A percentile compares a stretch with the other conserved stretches of the same genome.
phyloP scores from a whole-genome alignment of 2,888 invertebrate species.

The Isotomurus palustris region DNA sequence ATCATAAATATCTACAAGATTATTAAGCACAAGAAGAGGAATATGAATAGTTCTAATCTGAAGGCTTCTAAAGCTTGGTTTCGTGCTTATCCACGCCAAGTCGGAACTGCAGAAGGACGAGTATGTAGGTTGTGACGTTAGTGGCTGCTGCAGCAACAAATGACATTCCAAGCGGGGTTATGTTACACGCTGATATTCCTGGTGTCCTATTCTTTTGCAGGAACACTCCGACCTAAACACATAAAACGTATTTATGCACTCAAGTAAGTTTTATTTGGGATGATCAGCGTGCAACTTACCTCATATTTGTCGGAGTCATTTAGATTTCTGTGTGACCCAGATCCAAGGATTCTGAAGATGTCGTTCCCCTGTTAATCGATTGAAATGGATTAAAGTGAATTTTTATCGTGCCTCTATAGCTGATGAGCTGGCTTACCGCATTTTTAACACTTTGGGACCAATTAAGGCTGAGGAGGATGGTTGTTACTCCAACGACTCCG shows the following conservation, averaged over 20 bases:
- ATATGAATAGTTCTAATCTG: too few relatives aligned
- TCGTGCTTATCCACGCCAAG: constrained; percentile 15
- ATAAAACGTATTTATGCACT: too few relatives aligned
- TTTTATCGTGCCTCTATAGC: not conserved
- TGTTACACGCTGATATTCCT: constrained; percentile 19
- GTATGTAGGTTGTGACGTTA: constrained; percentile 29
- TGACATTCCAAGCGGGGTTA: constrained; percentile 15
- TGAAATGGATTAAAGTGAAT: not conserved
- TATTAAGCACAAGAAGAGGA: too few relatives aligned
- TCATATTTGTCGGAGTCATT: constrained; percentile 20
- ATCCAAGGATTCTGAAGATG: constrained; percentile 15
- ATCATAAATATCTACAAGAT: too few relatives aligned
- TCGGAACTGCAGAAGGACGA: constrained; percentile 20
- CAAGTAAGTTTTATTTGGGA: too few relatives aligned
- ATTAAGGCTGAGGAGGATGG: constrained; percentile 14
- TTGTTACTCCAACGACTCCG: constrained; percentile 18
- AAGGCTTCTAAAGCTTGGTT: too few relatives aligned
- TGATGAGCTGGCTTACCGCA: constrained; percentile 9
- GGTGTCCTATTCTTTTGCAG: constrained; percentile 3
- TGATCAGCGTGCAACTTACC: too few relatives aligned
- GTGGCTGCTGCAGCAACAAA: constrained; percentile 27
- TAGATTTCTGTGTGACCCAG: constrained; percentile 6
- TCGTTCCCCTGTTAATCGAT: constrained; percentile 12
- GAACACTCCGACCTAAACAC: too few relatives aligned
- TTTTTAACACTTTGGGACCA: constrained; percentile 22